Conservation (phyloP, 2,888 invertebrate genomes). For the Rhogogaster chlorosoma region DNA sequence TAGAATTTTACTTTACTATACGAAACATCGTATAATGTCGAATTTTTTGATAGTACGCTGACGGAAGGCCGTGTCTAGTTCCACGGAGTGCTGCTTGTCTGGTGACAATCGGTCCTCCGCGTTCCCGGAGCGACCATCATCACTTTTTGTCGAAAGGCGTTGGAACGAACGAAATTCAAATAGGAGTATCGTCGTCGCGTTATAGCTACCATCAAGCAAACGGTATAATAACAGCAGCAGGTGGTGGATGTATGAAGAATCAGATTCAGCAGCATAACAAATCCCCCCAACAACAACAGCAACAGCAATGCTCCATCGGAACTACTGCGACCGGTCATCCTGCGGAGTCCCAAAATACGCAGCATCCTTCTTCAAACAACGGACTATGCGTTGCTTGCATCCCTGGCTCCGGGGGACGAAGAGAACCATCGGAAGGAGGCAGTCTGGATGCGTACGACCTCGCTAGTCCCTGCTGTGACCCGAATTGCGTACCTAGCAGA, state of each 20-base stretch:
- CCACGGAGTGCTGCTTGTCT: slow-evolving; percentile 85
- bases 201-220: slow-evolving; percentile 77
- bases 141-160: slow-evolving; percentile 84
- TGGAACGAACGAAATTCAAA: slow-evolving; percentile 36
- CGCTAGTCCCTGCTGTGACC: slow-evolving; percentile 92
- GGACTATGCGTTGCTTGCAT: slow-evolving; percentile 75
- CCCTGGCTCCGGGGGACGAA: slow-evolving; percentile 71
- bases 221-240: slow-evolving; percentile 67
- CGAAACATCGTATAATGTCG: not conserved
- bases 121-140: slow-evolving; percentile 84
- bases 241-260: slow-evolving; percentile 46
- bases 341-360: slow-evolving; percentile 50
- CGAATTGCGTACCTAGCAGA: slow-evolving; percentile 88
- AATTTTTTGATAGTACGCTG: slow-evolving; percentile 68
- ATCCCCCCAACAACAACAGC: slow-evolving; percentile 43
- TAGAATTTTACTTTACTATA: not conserved
- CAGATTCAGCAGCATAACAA: slow-evolving; percentile 58
- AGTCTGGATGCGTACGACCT: slow-evolving; percentile 93
- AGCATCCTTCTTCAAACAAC: slow-evolving; percentile 62
- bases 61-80: slow-evolving; percentile 74
- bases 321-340: not conserved
- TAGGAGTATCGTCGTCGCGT: slow-evolving; percentile 64
- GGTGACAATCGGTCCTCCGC: slow-evolving; percentile 85
- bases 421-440: slow-evolving; percentile 82
- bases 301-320: slow-evolving; percentile 49